Evolutionary conservation across 2,113 vertebrate genomes (phyloP), one percentile per base, ranked within the genome.

Genomic region (Cephalopterus ornatus): DNA sequence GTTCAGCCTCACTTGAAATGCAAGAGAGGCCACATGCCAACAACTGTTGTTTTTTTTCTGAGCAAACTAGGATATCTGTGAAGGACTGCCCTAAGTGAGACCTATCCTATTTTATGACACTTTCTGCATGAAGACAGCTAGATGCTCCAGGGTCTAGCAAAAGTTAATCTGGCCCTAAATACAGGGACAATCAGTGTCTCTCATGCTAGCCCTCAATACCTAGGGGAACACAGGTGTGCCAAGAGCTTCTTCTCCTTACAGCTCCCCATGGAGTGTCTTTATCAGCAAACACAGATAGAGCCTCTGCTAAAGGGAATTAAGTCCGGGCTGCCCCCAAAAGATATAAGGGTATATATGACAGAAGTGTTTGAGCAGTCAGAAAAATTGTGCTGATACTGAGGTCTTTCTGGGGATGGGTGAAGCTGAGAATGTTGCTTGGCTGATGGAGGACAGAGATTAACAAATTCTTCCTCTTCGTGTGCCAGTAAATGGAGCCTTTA

Each of bases 141-240:
- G n/a, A 71, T 88, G 32, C 8, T 81, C 26, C 32, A 67, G 33
- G 1, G 0, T 8, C 30, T 32, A 72, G 30, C 9, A 15, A 53
- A 83, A 59, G 65, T n/a, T 63, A 70, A 78, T 59, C 12, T 74
- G 19, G 5, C 5, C 39, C 44, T 74, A 59, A 87, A 87, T 44
- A 49, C 49, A 28, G 17, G 7, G 9, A 18, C 10, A 15, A n/a
- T 49, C 1, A 0, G 8, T 16, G 4, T 41, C 8, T 71, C 30
- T 71, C 14, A 47, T 16, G 39, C 5, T 17, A 75, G 32, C 21
- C 47, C 26, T 84, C 58, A 39, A 61, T n/a, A 75, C 30, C 33
- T 7, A 41, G 56, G 28, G 20, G 30, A 89, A 28, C 21, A 46
- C 7, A 67, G 17, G 6, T 41, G 41, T 41, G 39, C 5, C 39